Conservation (phyloP, 2,113 vertebrate species). For the Hucho hucho region DNA sequence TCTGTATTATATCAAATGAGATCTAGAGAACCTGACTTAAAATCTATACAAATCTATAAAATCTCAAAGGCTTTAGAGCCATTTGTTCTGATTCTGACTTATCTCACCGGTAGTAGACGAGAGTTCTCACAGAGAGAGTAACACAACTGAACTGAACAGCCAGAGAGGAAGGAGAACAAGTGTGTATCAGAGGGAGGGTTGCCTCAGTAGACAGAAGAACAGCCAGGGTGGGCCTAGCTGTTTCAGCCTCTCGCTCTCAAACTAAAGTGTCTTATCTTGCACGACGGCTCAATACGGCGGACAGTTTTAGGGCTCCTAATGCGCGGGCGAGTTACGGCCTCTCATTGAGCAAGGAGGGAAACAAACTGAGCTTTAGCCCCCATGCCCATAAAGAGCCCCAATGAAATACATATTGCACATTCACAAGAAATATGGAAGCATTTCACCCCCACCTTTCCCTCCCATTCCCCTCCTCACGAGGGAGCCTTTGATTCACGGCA, state of each 20-base stretch:
- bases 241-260: background rate
- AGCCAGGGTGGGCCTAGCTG: constrained; percentile 23
- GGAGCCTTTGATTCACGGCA: constrained; percentile 59
- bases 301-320: constrained; percentile 63
- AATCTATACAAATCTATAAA: too few species aligned
- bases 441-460: constrained; percentile 48
- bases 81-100: background rate
- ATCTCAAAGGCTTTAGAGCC: background rate
- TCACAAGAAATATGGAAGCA: constrained; percentile 65
- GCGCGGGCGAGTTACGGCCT: constrained; percentile 54
- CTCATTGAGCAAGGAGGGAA: constrained; percentile 49
- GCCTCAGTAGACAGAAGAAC: constrained; percentile 29
- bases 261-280: constrained; percentile 17
- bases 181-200: background rate
- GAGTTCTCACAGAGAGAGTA: background rate
- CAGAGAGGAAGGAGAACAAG: background rate
- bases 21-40: constrained; percentile 34
- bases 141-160: too few species aligned
- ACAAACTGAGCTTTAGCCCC: constrained; percentile 54
- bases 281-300: constrained; percentile 31
- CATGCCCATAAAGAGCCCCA: constrained; percentile 45
- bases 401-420: constrained; percentile 53
- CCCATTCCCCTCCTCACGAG: constrained; percentile 15
- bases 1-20: constrained; percentile 44
- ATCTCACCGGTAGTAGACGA: background rate